Evolutionary conservation across 2,113 vertebrate genomes (phyloP).

Genomic region (Corvus moneduloides): DNA sequence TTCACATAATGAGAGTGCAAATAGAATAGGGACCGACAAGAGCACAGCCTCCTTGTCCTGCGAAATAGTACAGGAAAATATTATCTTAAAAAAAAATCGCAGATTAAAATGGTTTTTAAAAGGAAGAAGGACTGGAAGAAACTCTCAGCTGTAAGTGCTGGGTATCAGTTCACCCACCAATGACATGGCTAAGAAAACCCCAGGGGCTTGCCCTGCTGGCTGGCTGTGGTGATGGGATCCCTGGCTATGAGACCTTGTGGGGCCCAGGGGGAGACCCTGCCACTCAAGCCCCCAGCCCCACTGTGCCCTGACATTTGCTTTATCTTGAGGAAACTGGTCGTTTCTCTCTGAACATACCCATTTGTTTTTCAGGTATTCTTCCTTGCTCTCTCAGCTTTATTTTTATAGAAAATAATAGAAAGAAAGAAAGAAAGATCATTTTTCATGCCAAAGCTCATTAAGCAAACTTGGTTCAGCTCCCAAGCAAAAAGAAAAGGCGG

Average conservation of each 20-base stretch:
- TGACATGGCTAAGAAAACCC: neutral
- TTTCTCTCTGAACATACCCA: neutral
- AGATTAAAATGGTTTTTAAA: neutral
- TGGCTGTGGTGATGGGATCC: neutral
- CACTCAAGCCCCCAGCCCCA: neutral
- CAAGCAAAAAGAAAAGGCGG: neutral
- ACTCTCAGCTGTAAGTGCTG: neutral
- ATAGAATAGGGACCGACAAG: neutral
- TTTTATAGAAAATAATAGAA: constrained; percentile 22
- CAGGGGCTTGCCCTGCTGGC: neutral
- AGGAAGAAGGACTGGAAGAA: neutral
- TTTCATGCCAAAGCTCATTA: constrained; percentile 56
- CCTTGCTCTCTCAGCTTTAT: neutral
- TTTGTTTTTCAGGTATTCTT: neutral
- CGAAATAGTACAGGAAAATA: neutral
- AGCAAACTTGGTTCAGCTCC: constrained; percentile 29
- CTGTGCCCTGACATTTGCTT: neutral
- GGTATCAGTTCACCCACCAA: neutral
- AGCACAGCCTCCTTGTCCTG: neutral
- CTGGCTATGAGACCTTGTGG: neutral
- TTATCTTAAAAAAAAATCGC: neutral
- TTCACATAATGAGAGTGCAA: neutral
- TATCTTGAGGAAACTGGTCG: neutral
- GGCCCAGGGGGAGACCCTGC: neutral
- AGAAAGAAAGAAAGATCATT: constrained; percentile 24